Evolutionary conservation across 2,888 invertebrate species (phyloP), one percentile per base, ranked within the genome.

Genomic region (Cantharis rufa): DNA sequence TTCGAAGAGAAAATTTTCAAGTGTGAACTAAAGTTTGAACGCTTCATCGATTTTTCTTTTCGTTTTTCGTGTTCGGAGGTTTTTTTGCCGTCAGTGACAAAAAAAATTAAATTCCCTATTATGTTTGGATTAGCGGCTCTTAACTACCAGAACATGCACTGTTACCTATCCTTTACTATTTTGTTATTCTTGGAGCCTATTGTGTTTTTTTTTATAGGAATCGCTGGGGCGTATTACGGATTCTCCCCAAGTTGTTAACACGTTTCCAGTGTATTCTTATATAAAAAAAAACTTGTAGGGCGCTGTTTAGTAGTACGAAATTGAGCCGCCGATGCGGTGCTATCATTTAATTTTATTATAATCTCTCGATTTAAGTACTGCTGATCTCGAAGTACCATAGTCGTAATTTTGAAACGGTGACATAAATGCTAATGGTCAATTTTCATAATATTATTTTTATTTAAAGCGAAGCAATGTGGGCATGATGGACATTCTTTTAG

Each of bases 351-450:
- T 48, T 48, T 48, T 32, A 13, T 48, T 48, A 48, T 48, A 48
- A 48, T 48, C 48, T n/a, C 13, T n/a, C 48, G n/a, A 48, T 48
- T 18, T 48, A n/a, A 48, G 48, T 13, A 48, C 48, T 48, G 48
- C 48, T 48, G 48, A 48, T n/a, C n/a, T 0, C 7, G n/a, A 48
- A 9, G 48, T n/a, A n/a, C n/a, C 13, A 48, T 5, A 32, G 72
- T 66, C 70, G 76, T 76, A 76, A 76, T 70, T 77, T 74, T 71
- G 69, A 27, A 66, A 74, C 76, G 74, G 78, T 80, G 82, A 83
- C 82, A 82, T 82, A 48, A 48, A 83, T 82, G 83, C 82, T 82
- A 82, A 82, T 83, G 82, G 82, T 81, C 81, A 80, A 82, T 83
- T 83, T 82, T 82, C 82, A 83, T 83, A 82, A 81, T 80, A 79